A percentile compares a stretch with the other conserved stretches of the same genome.
Evolutionary conservation across 2,113 vertebrate species (phyloP).

Genomic region (Heloderma charlesbogerti): DNA sequence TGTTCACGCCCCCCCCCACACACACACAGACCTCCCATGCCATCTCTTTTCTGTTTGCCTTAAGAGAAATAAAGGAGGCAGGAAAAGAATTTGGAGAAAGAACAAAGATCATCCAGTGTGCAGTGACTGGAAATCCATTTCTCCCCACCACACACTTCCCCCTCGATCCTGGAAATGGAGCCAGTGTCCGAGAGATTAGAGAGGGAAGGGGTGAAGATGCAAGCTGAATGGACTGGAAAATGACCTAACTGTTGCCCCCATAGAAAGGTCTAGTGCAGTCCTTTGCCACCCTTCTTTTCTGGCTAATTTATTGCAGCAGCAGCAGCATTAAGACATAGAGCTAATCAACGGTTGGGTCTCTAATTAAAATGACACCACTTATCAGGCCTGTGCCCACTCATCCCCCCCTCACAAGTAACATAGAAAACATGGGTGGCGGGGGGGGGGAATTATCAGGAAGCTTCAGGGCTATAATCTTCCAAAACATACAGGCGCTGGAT

Average conservation of each 20-base stretch:
- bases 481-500: no score
- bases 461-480: not conserved
- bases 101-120: fast-evolving
- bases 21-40: no score
- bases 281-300: constrained; percentile 1
- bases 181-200: not conserved
- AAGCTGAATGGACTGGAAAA: constrained; percentile 43
- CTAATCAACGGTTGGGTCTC: constrained; percentile 49
- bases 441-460: not conserved
- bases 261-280: constrained; percentile 19
- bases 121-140: not conserved
- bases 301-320: constrained; percentile 35
- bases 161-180: not conserved
- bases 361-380: constrained; percentile 20
- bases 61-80: not conserved
- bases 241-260: constrained; percentile 23
- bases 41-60: not conserved
- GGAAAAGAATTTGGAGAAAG: not conserved
- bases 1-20: no score
- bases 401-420: not conserved
- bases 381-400: constrained; percentile 23
- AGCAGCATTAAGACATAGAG: not conserved
- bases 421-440: not conserved
- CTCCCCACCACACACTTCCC: not conserved
- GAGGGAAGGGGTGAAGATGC: not conserved